Conservation (phyloP, 2,888 invertebrate species). For the Lithophane socia region DNA sequence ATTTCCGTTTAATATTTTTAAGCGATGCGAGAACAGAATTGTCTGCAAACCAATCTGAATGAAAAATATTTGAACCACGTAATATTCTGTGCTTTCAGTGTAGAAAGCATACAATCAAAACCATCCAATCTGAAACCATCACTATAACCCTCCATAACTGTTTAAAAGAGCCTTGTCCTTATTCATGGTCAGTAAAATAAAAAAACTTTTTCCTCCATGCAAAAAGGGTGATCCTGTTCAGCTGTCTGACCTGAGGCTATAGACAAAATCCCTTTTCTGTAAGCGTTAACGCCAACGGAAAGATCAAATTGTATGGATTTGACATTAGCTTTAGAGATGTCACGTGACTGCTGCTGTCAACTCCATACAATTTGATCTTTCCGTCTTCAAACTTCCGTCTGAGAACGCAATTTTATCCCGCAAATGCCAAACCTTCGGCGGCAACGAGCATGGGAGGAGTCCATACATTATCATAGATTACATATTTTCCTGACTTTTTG, state of each 20-base stretch:
- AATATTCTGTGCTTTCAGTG: background rate
- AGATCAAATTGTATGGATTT: too few relatives aligned
- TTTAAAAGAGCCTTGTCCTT: background rate
- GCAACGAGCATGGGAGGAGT: background rate
- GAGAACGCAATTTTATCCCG: conserved; percentile 2
- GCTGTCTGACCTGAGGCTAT: too few relatives aligned
- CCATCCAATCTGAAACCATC: background rate
- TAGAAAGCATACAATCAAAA: background rate
- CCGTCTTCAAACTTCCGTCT: conserved; percentile 18
- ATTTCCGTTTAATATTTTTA: conserved; percentile 28
- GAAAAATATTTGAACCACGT: background rate
- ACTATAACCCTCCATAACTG: too few relatives aligned
- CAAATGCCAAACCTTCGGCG: conserved; percentile 3
- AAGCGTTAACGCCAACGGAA: too few relatives aligned
- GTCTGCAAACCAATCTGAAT: background rate
- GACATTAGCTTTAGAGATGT: too few relatives aligned
- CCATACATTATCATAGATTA: conserved; percentile 39
- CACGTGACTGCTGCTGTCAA: too few relatives aligned
- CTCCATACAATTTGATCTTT: too few relatives aligned
- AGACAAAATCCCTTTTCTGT: too few relatives aligned
- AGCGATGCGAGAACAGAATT: background rate
- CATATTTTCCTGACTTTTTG: conserved; percentile 12
- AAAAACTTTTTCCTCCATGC: too few relatives aligned
- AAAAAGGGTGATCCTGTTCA: too few relatives aligned
- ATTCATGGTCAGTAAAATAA: background rate